Conservation (phyloP, 2,797 vertebrate genomes). For the Rallus crepitans region DNA sequence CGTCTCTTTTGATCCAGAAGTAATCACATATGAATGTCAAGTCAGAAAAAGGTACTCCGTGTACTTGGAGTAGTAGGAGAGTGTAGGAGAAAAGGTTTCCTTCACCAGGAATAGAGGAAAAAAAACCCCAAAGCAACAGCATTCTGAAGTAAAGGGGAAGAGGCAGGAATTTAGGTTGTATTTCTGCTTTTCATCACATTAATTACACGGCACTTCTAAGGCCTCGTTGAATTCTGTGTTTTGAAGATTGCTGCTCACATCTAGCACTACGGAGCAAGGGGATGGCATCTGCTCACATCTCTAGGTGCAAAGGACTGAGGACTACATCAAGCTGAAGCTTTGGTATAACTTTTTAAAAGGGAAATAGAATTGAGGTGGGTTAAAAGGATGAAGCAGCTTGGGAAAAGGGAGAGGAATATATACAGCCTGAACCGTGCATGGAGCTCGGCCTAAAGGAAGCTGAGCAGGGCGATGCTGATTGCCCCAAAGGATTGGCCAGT, state of each 20-base stretch:
- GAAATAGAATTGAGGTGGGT: background rate
- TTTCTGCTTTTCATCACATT: background rate
- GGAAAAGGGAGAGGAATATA: background rate
- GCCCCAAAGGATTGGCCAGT: background rate
- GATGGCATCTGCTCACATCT: background rate
- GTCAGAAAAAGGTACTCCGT: background rate
- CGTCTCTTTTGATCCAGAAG: slow-evolving; percentile 25
- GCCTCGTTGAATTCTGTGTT: background rate
- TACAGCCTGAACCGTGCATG: background rate
- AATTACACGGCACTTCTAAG: accelerated
- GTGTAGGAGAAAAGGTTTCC: background rate
- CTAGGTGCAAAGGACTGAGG: background rate
- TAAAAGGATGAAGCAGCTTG: background rate
- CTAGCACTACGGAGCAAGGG: background rate
- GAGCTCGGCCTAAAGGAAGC: background rate
- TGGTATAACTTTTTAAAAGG: background rate
- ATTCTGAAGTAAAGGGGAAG: background rate
- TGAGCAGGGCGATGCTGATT: background rate
- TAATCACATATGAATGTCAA: background rate
- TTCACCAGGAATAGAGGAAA: background rate
- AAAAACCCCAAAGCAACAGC: background rate
- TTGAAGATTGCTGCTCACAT: background rate
- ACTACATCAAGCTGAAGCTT: background rate
- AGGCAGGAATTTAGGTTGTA: background rate
- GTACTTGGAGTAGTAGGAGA: background rate